phyloP scores from a whole-genome alignment of 2,113 vertebrate species.

The Neodontobutis hainanensis region DNA sequence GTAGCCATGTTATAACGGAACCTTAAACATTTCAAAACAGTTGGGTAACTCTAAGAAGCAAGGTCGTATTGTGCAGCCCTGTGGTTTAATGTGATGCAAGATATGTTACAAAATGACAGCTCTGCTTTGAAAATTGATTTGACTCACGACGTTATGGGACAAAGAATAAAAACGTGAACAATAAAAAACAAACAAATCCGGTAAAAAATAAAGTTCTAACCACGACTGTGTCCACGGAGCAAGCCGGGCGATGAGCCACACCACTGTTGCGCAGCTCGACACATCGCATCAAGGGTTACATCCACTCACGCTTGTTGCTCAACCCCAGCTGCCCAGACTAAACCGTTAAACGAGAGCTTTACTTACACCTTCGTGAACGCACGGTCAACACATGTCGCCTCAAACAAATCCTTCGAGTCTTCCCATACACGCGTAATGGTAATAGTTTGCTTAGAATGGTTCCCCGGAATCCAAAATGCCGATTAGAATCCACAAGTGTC shows the following conservation, averaged over 20 bases:
- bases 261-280: slow-evolving; percentile 76
- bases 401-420: slow-evolving; percentile 33
- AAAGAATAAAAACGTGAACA: not conserved
- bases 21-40: slow-evolving; percentile 62
- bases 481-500: slow-evolving; percentile 52
- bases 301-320: slow-evolving; percentile 58
- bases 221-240: slow-evolving; percentile 41
- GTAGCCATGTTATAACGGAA: slow-evolving; percentile 59
- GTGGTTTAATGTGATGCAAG: slow-evolving; percentile 68
- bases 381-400: slow-evolving; percentile 14
- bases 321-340: slow-evolving; percentile 49
- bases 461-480: slow-evolving; percentile 53
- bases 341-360: slow-evolving; percentile 30
- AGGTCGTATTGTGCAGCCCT: slow-evolving; percentile 59
- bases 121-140: slow-evolving; percentile 27
- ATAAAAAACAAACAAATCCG: not conserved
- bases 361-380: slow-evolving; percentile 25
- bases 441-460: slow-evolving; percentile 35
- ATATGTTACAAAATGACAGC: slow-evolving; percentile 64
- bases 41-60: slow-evolving; percentile 60
- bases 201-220: slow-evolving; percentile 31
- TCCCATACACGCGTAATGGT: slow-evolving; percentile 68
- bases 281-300: slow-evolving; percentile 54
- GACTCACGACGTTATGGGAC: not conserved
- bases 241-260: slow-evolving; percentile 73